Base-by-base conservation (phyloP, 2,888 invertebrate genomes). In the Tenthredo scrophulariae region DNA sequence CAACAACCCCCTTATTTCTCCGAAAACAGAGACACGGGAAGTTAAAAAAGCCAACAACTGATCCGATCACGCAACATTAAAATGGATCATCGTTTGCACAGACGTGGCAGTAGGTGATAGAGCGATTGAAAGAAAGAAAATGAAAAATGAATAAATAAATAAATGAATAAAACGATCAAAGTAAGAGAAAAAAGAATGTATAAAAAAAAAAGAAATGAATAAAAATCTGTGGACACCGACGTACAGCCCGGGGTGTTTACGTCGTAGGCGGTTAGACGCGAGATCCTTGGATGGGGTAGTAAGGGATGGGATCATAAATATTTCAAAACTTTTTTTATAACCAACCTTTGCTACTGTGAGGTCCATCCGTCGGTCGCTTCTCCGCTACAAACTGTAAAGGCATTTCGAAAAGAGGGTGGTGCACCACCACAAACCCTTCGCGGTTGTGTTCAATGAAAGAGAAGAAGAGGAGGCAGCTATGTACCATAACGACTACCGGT, bases 251-350 rank as follows among this genome's bases (percentile, higher is more conserved):
- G 75, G 50, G 75, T 50, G 75, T 77, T 77, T 74, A 50, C 75
- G 75, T 77, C 50, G 50, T 50, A n/a, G 75, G 50, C 50, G 50
- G 75, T 46, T 50, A 50, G 50, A 46, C 6, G 46, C 50, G 75
- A 74, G 75, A 10, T 77, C 50, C 40, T 77, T 29, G 50, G 50
- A 50, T 50, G 29, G 10, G 50, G 33, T 37, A 29, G 9, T 29
- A 22, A 18, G 75, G 50, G 75, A 29, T 40, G 50, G 33, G 46
- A 26, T 50, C 46, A 77, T 77, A 77, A 77, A 77, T 77, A 50
- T 46, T 77, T 77, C 1, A 77, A 77, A 77, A 77, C 15, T 77
- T 77, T 77, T 77, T 29, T 77, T 54, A 77, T 50, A 29, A 77
- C 75, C 75, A 50, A 77, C 75, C 75, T 74, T 74, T 74, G 72